phyloP scores from a whole-genome alignment of 1,140 invertebrate genomes.

The Calycopis cecrops region DNA sequence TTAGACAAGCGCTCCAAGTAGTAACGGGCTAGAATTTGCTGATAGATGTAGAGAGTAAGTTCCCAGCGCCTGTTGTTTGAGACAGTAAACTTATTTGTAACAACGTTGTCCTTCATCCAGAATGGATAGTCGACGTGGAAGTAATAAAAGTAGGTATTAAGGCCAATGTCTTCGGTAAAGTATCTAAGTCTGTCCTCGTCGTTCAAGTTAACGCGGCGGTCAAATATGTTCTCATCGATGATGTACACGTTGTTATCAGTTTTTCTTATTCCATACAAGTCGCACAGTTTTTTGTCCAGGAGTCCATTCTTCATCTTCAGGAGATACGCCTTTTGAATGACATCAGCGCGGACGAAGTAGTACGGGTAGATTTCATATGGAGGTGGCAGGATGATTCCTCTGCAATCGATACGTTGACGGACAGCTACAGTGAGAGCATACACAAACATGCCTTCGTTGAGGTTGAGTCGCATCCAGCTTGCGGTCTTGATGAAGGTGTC shows the following conservation, averaged over 20 bases:
- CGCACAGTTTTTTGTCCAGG: constrained; percentile 54
- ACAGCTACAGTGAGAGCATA: constrained; percentile 78
- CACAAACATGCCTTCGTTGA: constrained; percentile 80
- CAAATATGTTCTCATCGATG: constrained; percentile 63
- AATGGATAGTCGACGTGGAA: constrained; percentile 80
- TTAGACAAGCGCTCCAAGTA: constrained; percentile 80
- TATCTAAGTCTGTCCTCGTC: constrained; percentile 75
- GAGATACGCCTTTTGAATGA: constrained; percentile 77
- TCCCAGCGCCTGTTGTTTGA: constrained; percentile 78
- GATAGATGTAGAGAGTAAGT: constrained; percentile 76
- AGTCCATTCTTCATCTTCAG: constrained; percentile 73
- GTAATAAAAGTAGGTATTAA: constrained; percentile 82
- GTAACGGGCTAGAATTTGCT: constrained; percentile 79
- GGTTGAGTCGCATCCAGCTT: constrained; percentile 77
- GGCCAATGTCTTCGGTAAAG: constrained; percentile 81
- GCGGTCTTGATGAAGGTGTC: constrained; percentile 77
- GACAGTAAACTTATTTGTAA: constrained; percentile 66
- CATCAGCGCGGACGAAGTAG: constrained; percentile 77
- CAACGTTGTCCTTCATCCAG: constrained; percentile 77
- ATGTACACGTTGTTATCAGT: constrained; percentile 59
- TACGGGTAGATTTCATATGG: constrained; percentile 82
- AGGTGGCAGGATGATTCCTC: constrained; percentile 77
- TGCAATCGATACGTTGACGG: constrained; percentile 77
- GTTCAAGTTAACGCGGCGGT: constrained; percentile 58
- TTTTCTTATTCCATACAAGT: constrained; percentile 62